Conservation (phyloP, 2,888 invertebrate genomes). For the Serripes groenlandicus region DNA sequence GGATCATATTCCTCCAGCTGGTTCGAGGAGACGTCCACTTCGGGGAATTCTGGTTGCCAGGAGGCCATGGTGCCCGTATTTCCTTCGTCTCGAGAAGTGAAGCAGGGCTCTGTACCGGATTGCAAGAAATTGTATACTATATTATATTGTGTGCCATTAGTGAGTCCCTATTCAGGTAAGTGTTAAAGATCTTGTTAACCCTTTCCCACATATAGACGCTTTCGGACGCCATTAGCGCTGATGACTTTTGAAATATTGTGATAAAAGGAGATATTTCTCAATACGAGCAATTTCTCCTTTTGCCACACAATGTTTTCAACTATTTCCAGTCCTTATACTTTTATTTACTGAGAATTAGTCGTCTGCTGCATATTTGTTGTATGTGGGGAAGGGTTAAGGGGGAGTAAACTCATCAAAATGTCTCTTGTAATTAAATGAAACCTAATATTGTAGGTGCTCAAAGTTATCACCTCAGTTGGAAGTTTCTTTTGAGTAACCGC, state of each 20-base stretch:
- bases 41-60: constrained; percentile 53
- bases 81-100: constrained; percentile 13
- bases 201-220: not conserved
- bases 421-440: no score
- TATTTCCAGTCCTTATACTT: no score
- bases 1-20: constrained; percentile 82
- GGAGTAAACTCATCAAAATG: no score
- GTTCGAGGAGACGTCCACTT: constrained; percentile 48
- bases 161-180: constrained; percentile 92
- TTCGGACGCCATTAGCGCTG: not conserved
- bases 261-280: not conserved
- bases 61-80: constrained; percentile 19
- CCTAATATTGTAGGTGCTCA: no score
- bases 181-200: not conserved
- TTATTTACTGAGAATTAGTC: no score
- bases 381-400: no score
- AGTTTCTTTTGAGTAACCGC: no score
- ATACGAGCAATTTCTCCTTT: not conserved
- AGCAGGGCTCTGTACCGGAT: constrained; percentile 9
- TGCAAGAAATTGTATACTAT: constrained; percentile 85
- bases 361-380: no score
- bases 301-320: not conserved
- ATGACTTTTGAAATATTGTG: not conserved
- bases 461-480: no score
- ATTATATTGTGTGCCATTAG: constrained; percentile 91